phyloP scores from a whole-genome alignment of 2,888 invertebrate species.

The Leptarthrus brevirostris region DNA sequence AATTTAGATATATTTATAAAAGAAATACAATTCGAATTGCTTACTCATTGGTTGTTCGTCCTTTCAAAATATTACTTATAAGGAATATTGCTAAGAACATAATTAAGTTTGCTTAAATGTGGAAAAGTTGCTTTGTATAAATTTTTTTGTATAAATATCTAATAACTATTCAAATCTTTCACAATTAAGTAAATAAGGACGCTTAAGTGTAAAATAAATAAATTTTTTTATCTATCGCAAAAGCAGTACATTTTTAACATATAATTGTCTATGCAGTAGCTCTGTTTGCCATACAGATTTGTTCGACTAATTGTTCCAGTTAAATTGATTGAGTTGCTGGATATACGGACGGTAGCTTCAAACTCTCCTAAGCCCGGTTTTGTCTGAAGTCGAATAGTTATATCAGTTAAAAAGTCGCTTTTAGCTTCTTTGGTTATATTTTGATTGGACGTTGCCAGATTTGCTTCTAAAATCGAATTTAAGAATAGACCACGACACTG shows the following conservation, averaged over 20 bases:
- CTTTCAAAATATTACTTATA: no score
- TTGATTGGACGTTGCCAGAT: constrained; percentile 69
- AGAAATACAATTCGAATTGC: neutral
- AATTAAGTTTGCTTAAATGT: neutral
- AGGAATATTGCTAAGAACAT: neutral
- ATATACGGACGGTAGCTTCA: constrained; percentile 79
- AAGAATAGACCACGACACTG: constrained; percentile 77
- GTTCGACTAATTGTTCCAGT: constrained; percentile 80
- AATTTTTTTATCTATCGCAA: constrained; percentile 65
- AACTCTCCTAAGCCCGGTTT: constrained; percentile 72
- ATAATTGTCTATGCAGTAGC: constrained; percentile 80
- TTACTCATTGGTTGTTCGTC: neutral
- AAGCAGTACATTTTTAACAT: constrained; percentile 83
- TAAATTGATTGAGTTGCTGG: constrained; percentile 60
- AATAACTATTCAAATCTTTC: constrained; percentile 7
- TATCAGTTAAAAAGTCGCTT: constrained; percentile 62
- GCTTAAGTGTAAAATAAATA: constrained; percentile 13
- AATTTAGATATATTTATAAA: constrained; percentile 28
- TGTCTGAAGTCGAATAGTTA: constrained; percentile 68
- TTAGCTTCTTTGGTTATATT: constrained; percentile 62
- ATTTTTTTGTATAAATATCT: constrained; percentile 27
- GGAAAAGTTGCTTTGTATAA: constrained; percentile 35
- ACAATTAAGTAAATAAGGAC: constrained; percentile 28
- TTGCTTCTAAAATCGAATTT: constrained; percentile 74
- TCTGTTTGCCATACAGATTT: constrained; percentile 84